These are phyloP conservation scores for Hypolimnas misippus DNA, from an alignment of 2,888 invertebrate species.

Conservation along the genomic window DNA sequence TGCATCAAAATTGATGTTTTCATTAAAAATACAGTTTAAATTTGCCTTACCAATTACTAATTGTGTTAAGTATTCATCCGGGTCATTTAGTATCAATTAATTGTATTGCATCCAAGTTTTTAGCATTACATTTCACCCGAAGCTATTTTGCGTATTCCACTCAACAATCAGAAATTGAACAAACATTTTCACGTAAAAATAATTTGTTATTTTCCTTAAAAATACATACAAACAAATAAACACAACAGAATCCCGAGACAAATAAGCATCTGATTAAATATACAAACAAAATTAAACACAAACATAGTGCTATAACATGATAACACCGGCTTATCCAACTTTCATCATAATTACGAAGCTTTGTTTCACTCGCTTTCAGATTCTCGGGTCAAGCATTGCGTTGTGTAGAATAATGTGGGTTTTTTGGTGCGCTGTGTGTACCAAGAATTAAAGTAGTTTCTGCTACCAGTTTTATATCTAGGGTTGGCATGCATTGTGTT, in stretches of 20 bases:
- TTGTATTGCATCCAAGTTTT: too few species aligned
- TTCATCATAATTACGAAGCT: constrained; percentile 12
- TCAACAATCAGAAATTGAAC: too few species aligned
- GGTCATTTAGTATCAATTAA: too few species aligned
- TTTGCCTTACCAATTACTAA: too few species aligned
- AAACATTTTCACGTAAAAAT: too few species aligned
- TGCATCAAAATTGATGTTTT: too few species aligned
- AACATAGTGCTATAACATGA: constrained; percentile 10
- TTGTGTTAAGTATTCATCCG: too few species aligned
- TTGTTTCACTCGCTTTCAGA: constrained; percentile 9
- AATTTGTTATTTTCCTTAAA: not conserved
- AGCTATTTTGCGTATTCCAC: too few species aligned
- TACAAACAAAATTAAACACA: constrained; percentile 17
- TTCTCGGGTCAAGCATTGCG: constrained; percentile 3
- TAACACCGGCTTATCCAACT: constrained; percentile 15
- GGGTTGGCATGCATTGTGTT: too few species aligned
- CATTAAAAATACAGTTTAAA: too few species aligned
- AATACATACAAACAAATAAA: not conserved
- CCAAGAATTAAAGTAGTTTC: not conserved
- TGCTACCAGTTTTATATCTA: too few species aligned
- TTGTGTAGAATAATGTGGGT: not conserved
- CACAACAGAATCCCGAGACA: not conserved
- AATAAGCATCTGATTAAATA: constrained; percentile 8
- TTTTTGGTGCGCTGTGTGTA: not conserved
- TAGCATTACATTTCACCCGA: too few species aligned